Evolutionary conservation across 1,140 invertebrate genomes (phyloP).

Genomic region (Leptopilina boulardi): DNA sequence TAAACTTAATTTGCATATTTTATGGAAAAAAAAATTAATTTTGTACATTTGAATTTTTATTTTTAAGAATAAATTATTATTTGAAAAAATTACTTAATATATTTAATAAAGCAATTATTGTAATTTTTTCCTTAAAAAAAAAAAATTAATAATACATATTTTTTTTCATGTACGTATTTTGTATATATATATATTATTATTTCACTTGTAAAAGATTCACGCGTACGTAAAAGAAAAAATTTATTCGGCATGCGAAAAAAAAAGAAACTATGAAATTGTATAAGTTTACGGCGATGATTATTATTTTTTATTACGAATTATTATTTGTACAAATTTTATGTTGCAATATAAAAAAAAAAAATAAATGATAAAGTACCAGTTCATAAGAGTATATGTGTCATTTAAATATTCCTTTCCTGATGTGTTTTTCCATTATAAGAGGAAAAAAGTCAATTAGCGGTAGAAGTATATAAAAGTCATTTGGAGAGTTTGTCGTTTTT

Average conservation of each 20-base stretch:
- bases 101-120: no score
- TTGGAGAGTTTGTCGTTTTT: neutral
- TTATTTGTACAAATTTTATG: conserved; percentile 77
- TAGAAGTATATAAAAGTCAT: neutral
- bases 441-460: neutral
- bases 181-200: conserved; percentile 65
- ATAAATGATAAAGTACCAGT: conserved; percentile 71
- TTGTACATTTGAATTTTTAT: no score
- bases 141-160: no score
- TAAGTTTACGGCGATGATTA: conserved; percentile 48
- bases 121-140: no score
- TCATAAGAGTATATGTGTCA: conserved; percentile 20
- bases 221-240: conserved; percentile 52
- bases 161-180: conserved; percentile 47
- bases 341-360: conserved; percentile 76
- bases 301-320: conserved; percentile 69
- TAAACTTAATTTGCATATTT: no score
- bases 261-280: conserved; percentile 42
- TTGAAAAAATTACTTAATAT: no score
- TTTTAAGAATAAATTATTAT: no score
- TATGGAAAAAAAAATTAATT: no score
- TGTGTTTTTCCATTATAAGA: no score
- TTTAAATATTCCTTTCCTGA: neutral
- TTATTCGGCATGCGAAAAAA: neutral
- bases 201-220: conserved; percentile 52